A percentile compares a stretch with the other conserved stretches of the same genome.
These are phyloP conservation scores for Clanis bilineata DNA, from an alignment of 2,888 invertebrate species.

Conservation along the genomic window DNA sequence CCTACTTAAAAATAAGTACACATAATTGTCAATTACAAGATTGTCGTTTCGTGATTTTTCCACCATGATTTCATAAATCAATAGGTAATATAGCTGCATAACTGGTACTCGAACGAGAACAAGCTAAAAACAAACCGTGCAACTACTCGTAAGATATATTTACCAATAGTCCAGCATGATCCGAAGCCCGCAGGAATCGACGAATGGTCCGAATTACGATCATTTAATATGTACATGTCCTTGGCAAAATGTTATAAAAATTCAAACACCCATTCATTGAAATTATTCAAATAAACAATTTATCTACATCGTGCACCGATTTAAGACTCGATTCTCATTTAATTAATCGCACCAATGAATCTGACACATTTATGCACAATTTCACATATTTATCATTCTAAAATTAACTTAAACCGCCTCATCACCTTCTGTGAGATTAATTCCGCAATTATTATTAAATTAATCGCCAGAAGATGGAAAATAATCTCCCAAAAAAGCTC, in stretches of 20 bases:
- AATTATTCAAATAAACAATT: conserved; percentile 38
- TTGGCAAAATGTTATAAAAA: conserved; percentile 65
- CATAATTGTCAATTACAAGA: too few species aligned
- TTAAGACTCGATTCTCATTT: conserved; percentile 27
- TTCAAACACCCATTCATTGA: conserved; percentile 61
- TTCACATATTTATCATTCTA: conserved; percentile 14
- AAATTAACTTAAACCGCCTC: not conserved
- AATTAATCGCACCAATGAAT: conserved; percentile 40
- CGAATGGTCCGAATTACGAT: conserved; percentile 68
- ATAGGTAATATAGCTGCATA: conserved; percentile 16
- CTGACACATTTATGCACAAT: conserved; percentile 19
- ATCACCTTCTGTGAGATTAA: conserved; percentile 3
- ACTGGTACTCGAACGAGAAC: conserved; percentile 6
- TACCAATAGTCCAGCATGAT: conserved; percentile 73
- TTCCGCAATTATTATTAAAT: not conserved
- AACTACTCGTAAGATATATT: conserved; percentile 35
- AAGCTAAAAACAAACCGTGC: conserved; percentile 13
- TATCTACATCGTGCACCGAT: conserved; percentile 47
- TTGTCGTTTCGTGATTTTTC: too few species aligned
- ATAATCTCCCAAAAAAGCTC: conserved; percentile 12
- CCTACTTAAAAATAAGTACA: too few species aligned
- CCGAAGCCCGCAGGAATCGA: conserved; percentile 65
- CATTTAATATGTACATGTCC: conserved; percentile 79
- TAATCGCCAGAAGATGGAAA: conserved; percentile 3
- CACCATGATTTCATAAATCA: conserved; percentile 12